phyloP scores from a whole-genome alignment of 2,113 vertebrate genomes.

The Morphnarchus princeps region DNA sequence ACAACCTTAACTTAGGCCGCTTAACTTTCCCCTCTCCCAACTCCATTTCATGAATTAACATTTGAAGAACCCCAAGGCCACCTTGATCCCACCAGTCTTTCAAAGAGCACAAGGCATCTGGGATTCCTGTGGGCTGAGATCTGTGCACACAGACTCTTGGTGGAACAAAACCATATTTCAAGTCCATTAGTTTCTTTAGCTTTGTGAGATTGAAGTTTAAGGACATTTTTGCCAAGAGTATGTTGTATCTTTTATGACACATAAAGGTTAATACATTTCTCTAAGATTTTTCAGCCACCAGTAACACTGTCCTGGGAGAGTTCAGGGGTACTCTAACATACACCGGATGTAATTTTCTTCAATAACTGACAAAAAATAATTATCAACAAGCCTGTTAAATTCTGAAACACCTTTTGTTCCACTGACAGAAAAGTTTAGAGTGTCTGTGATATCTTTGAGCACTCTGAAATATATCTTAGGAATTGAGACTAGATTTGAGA shows the following conservation, averaged over 20 bases:
- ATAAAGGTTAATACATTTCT: not conserved
- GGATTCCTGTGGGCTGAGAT: not conserved
- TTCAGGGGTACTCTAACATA: not conserved
- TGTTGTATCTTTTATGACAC: rapidly evolving
- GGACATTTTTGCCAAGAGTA: not conserved
- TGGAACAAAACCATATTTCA: rapidly evolving
- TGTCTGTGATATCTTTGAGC: not conserved
- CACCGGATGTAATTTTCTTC: not conserved
- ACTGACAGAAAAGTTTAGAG: not conserved
- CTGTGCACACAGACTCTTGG: not conserved
- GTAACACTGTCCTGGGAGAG: not conserved
- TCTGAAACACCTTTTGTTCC: not conserved
- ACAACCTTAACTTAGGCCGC: not conserved
- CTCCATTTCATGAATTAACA: not conserved
- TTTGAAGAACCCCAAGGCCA: not conserved
- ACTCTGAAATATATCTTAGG: not conserved
- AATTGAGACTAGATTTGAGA: not conserved
- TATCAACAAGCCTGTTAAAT: not conserved
- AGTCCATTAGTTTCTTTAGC: not conserved
- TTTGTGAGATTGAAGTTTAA: not conserved
- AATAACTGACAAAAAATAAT: not conserved
- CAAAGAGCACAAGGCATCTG: not conserved
- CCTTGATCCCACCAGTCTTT: not conserved
- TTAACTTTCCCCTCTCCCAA: not conserved
- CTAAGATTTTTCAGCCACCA: not conserved